Conservation (phyloP, 2,888 invertebrate species). For the Drosophila aldrichi region DNA sequence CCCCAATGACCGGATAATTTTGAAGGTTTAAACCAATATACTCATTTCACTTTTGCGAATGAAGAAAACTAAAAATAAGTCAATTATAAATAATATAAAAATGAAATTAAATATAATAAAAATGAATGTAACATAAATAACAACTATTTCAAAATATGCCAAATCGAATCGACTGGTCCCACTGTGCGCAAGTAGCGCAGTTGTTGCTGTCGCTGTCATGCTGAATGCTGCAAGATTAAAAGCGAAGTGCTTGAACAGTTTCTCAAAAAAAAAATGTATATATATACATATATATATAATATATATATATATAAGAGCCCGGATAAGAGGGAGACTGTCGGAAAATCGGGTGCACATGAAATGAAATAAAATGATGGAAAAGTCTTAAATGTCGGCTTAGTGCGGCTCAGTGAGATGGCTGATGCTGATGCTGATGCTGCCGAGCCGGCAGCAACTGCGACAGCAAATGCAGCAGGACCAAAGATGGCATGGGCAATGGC, state of each 20-base stretch:
- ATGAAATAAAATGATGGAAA: slow-evolving; percentile 71
- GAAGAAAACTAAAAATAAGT: not conserved
- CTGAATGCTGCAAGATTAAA: slow-evolving; percentile 66
- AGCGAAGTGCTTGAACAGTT: slow-evolving; percentile 62
- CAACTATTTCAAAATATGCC: not conserved
- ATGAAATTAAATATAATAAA: not conserved
- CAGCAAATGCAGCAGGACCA: not conserved
- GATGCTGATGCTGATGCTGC: slow-evolving; percentile 19
- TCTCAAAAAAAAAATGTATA: slow-evolving; percentile 29
- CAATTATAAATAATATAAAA: not conserved
- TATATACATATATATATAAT: slow-evolving; percentile 1
- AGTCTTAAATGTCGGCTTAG: slow-evolving; percentile 68
- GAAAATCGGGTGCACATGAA: slow-evolving; percentile 56
- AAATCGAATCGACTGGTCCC: slow-evolving; percentile 1
- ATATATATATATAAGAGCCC: slow-evolving; percentile 3
- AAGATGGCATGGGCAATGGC: not conserved
- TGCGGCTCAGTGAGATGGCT: slow-evolving; percentile 51
- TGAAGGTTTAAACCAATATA: too few relatives aligned
- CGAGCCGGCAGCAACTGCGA: slow-evolving; percentile 16
- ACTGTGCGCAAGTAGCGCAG: slow-evolving; percentile 39
- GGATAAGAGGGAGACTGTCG: slow-evolving; percentile 17
- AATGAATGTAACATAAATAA: not conserved
- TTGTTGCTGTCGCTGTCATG: slow-evolving; percentile 55
- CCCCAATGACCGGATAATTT: too few relatives aligned
- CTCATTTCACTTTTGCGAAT: not conserved